Evolutionary conservation across 2,888 invertebrate species (phyloP).

Genomic region (Glyphotaelius pellucidus): DNA sequence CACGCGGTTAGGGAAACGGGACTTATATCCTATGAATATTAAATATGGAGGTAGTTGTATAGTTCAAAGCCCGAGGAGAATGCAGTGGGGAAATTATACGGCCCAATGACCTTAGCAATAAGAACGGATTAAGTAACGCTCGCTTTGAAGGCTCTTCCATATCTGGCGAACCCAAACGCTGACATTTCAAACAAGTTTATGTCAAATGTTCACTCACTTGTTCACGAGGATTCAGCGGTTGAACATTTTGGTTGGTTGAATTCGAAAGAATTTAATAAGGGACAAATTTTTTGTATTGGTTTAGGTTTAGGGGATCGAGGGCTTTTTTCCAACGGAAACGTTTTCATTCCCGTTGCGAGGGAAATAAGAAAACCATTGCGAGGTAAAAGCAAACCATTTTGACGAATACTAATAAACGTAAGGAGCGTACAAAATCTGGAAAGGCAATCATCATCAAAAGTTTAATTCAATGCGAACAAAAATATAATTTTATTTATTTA

Average conservation of each 20-base stretch:
- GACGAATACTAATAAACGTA: background rate
- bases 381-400: background rate
- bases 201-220: constrained; percentile 65
- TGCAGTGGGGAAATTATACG: constrained; percentile 64
- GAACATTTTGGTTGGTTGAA: constrained; percentile 64
- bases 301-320: constrained; percentile 60
- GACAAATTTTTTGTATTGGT: constrained; percentile 62
- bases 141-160: constrained; percentile 54
- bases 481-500: too few species aligned
- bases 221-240: constrained; percentile 56
- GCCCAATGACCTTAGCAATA: constrained; percentile 63
- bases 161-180: constrained; percentile 64
- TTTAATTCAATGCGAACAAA: background rate
- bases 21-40: constrained; percentile 57
- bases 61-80: constrained; percentile 63
- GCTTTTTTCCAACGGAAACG: background rate
- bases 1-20: constrained; percentile 18
- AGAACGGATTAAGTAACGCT: constrained; percentile 65
- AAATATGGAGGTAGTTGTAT: constrained; percentile 57
- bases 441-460: background rate
- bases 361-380: background rate
- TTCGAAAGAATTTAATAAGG: constrained; percentile 66
- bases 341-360: constrained; percentile 39
- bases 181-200: constrained; percentile 65
- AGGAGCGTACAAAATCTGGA: background rate